A percentile compares a stretch with the other conserved stretches of the same genome.
Evolutionary conservation across 2,797 vertebrate genomes (phyloP).

Genomic region (Miichthys miiuy): DNA sequence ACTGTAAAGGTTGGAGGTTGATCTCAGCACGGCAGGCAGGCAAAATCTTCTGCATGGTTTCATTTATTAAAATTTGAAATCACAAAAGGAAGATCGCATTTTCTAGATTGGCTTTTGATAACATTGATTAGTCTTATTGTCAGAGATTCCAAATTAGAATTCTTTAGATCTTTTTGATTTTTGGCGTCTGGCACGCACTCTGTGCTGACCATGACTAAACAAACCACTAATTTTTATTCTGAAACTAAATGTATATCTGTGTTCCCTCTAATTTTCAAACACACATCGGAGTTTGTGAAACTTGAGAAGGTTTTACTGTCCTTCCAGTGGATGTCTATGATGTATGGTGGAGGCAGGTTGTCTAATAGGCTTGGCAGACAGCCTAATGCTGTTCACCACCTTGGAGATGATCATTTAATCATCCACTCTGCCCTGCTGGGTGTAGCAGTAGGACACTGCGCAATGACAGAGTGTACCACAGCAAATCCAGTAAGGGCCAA

Average conservation of each 20-base stretch:
- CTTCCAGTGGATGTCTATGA: slow-evolving; percentile 18
- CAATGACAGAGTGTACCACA: slow-evolving; percentile 43
- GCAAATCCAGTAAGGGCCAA: slow-evolving; percentile 40
- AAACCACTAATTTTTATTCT: neutral
- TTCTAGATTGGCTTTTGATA: neutral
- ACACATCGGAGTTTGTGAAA: slow-evolving; percentile 32
- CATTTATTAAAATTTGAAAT: neutral
- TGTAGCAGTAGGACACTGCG: slow-evolving; percentile 60
- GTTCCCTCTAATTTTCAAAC: slow-evolving; percentile 7
- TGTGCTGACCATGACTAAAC: neutral
- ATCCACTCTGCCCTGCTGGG: slow-evolving; percentile 65
- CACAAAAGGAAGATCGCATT: neutral
- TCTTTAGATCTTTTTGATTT: neutral
- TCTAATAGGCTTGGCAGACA: slow-evolving; percentile 63
- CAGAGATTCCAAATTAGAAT: neutral
- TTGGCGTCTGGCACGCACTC: neutral
- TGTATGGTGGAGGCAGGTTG: slow-evolving; percentile 39
- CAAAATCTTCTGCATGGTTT: neutral
- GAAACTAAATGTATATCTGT: neutral
- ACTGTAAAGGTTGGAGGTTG: neutral
- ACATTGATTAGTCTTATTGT: neutral
- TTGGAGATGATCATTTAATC: slow-evolving; percentile 78
- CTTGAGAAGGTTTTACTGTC: slow-evolving; percentile 43
- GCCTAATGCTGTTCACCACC: slow-evolving; percentile 63
- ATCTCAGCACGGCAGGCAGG: neutral